phyloP scores from a whole-genome alignment of 2,797 vertebrate genomes.

The Hemitrygon akajei region DNA sequence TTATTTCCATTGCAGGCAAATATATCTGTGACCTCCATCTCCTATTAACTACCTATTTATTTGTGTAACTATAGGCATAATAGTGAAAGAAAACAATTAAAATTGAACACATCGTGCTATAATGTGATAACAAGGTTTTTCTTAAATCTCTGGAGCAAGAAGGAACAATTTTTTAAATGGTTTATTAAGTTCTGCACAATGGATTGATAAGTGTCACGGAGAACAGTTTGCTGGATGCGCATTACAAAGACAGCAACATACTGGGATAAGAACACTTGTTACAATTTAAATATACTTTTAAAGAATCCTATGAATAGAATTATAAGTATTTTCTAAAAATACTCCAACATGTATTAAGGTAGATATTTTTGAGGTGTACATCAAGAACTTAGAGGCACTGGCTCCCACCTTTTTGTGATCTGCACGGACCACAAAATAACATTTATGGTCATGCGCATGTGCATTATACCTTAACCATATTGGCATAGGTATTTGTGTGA shows the following conservation, averaged over 20 bases:
- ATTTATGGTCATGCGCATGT: too few species aligned
- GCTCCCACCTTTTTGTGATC: too few species aligned
- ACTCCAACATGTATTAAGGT: background rate
- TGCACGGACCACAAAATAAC: too few species aligned
- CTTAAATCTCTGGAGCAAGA: background rate
- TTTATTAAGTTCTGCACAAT: background rate
- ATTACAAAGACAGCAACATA: background rate
- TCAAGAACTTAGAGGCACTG: too few species aligned
- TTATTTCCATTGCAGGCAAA: background rate
- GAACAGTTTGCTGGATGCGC: background rate
- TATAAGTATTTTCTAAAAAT: background rate
- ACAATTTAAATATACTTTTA: background rate
- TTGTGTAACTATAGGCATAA: background rate
- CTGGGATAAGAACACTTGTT: background rate
- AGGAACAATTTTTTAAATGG: background rate
- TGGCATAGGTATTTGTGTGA: too few species aligned
- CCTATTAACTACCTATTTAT: background rate
- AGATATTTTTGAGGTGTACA: background rate
- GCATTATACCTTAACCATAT: too few species aligned
- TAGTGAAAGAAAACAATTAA: background rate
- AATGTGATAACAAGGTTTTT: background rate
- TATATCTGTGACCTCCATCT: background rate
- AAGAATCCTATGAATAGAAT: background rate
- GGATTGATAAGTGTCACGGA: background rate
- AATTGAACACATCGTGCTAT: background rate